Evolutionary conservation across 2,113 vertebrate species (phyloP).

Genomic region (Marcusenius ussheri): DNA sequence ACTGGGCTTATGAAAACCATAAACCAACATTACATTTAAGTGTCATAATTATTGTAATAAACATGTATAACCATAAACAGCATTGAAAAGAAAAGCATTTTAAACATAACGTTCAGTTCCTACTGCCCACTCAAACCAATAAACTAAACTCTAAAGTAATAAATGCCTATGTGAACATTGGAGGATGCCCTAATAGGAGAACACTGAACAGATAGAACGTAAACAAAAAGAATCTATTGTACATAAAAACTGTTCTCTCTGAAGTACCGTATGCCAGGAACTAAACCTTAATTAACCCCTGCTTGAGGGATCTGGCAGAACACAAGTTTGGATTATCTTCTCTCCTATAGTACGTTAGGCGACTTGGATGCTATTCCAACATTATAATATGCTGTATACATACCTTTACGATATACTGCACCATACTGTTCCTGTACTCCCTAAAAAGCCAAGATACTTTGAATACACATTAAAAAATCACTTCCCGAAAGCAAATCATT

Average conservation of each 20-base stretch:
- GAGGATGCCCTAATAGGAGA: neutral
- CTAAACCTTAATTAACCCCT: neutral
- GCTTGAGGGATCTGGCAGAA: neutral
- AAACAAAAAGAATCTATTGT: neutral
- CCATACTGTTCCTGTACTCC: neutral
- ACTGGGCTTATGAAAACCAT: neutral
- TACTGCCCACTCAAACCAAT: neutral
- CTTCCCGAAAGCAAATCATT: neutral
- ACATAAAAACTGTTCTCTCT: neutral
- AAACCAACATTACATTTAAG: neutral
- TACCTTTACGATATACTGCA: neutral
- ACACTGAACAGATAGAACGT: neutral
- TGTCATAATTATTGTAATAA: neutral
- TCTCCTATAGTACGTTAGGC: neutral
- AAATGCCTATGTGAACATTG: neutral
- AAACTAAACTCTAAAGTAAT: neutral
- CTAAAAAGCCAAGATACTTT: neutral
- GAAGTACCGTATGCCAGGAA: neutral
- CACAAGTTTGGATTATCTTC: neutral
- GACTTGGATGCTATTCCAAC: neutral
- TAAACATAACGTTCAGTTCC: neutral
- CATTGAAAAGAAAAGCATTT: neutral
- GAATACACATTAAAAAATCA: neutral
- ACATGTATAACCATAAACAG: neutral
- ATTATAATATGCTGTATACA: neutral